Base-by-base conservation (phyloP, 2,113 vertebrate species). In the Zosterops lateralis region DNA sequence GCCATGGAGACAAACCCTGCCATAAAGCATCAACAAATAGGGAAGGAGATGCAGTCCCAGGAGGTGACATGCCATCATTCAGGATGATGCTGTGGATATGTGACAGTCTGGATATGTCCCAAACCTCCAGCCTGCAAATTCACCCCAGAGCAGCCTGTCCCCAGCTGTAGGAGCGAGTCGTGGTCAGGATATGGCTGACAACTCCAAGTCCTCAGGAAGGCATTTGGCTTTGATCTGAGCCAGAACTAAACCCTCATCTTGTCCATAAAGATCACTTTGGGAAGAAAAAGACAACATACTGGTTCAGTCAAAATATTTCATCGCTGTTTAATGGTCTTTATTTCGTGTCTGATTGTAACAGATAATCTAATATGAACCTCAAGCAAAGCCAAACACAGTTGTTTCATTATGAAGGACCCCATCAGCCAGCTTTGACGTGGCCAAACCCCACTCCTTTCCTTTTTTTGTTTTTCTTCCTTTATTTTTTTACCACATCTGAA, bases 291-390 rank as follows among this genome's bases (percentile, higher is more conserved):
- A 22, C 45, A 82, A 65, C 93, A 96, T 83, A 85, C 10, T 90
- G 90, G 82, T 95, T 95, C 47, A 92, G 93, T 93, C 90, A 94
- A 94, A 96, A 85, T 87, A 94, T 83, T 90, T 96, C 50, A 70
- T 50, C 14, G 38, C 47, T 83, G 26, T 83, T 96, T 95, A 93
- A 92, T 2, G 2, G 62, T 65, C 67, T 92, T 80, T 76, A 87
- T 79, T 96, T 91, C 60, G 36, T 85, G 75, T 93, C 82, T 58
- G 87, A 90, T 70, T 87, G 62, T 77, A 91, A 73, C 51, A 90
- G 92, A 95, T 91, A 96, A 96, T 90, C 75, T 93, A 80, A 83
- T 58, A 79, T 13, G 57, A 96, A 32, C 64, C 82, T 83, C 45
- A 21, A 90, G 71, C 32, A 93, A 88, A 94, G 92, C 90, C 85